Conservation (phyloP, 2,888 invertebrate genomes). For the Rhagium mordax region DNA sequence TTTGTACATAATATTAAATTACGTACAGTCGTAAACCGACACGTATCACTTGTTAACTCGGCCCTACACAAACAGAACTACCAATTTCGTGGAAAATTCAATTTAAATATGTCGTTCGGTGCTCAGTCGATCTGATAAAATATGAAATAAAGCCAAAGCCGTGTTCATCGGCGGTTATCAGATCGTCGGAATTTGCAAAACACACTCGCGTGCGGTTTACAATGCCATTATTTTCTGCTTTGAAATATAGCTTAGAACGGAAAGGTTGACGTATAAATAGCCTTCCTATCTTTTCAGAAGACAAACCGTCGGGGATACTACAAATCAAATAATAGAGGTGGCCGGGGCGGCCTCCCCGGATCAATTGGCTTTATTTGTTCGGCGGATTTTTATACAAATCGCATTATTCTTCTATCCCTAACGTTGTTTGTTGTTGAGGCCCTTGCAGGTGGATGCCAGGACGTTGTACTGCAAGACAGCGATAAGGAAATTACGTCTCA, state of each 20-base stretch:
- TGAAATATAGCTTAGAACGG: neutral
- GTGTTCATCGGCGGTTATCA: neutral
- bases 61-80: neutral
- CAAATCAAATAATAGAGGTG: conserved; percentile 18
- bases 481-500: no score
- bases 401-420: neutral
- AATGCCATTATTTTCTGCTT: conserved; percentile 2
- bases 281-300: neutral
- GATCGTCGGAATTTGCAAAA: neutral
- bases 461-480: neutral
- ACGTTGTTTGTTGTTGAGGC: neutral
- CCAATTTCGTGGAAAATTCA: neutral
- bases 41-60: neutral
- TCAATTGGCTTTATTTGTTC: neutral
- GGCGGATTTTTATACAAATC: neutral
- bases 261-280: neutral
- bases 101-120: neutral
- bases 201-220: neutral
- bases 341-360: neutral
- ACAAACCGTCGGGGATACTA: neutral
- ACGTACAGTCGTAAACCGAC: neutral
- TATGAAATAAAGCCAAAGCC: no score
- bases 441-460: neutral
- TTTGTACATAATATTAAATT: no score
- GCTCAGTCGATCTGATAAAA: no score